A percentile compares a stretch with the other conserved stretches of the same genome.
phyloP scores from a whole-genome alignment of 2,113 vertebrate genomes.

The Anser brachyrhynchus region DNA sequence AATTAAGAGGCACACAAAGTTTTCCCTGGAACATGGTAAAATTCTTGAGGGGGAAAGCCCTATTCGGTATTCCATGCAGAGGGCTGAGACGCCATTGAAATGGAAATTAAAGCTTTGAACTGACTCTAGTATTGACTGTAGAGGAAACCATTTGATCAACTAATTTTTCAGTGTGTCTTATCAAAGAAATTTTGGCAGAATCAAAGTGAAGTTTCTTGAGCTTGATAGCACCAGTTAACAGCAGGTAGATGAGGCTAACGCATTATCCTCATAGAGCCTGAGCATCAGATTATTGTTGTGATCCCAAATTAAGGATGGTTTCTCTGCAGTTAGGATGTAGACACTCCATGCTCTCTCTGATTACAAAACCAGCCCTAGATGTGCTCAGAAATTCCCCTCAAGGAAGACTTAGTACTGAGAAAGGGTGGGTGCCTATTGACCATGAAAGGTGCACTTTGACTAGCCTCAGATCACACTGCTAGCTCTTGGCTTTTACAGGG shows the following conservation, averaged over 20 bases:
- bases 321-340: not conserved
- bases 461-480: not conserved
- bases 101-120: constrained; percentile 29
- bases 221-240: not conserved
- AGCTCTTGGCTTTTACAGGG: not conserved
- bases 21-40: not conserved
- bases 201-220: not conserved
- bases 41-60: not conserved
- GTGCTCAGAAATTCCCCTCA: not conserved
- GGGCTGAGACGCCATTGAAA: not conserved
- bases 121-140: not conserved
- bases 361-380: not conserved
- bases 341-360: not conserved
- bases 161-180: not conserved
- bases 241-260: not conserved
- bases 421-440: not conserved
- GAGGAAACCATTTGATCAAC: not conserved
- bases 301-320: not conserved
- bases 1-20: not conserved
- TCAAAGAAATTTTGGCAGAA: not conserved
- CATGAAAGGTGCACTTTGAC: not conserved
- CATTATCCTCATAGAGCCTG: not conserved
- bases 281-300: not conserved
- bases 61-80: not conserved
- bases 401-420: not conserved